Evolutionary conservation across 2,888 invertebrate species (phyloP), one percentile per base, ranked within the genome.

Genomic region (Melangyna quadrimaculata): DNA sequence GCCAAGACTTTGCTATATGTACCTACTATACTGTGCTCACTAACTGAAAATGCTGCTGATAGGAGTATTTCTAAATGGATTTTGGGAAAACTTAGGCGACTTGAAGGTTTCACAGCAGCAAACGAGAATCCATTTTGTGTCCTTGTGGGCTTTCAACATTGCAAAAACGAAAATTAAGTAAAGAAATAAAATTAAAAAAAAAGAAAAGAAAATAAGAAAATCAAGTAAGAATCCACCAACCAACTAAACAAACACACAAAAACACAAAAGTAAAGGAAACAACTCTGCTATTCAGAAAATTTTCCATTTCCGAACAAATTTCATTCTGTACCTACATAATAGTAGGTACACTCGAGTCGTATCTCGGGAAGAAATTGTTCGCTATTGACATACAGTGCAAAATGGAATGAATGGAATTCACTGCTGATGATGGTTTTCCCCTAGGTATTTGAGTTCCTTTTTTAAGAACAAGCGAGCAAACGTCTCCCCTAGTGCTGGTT

Each of bases 251-350:
- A 43, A 78, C 61, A 59, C n/a, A 82, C 45, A 78, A 59, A 83
- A 61, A 65, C 57, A 79, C 78, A 71, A 75, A 80, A 75, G 59
- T 48, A 37, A 32, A 75, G 83, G 77, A 86, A 86, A 81, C 77
- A 81, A 81, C 57, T 67, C 48, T 70, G 81, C 80, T 86, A 86
- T 86, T 86, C 86, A 86, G 72, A 86, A 81, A 86, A 86, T 73
- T 77, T 78, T 81, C 86, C 77, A 81, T 78, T 86, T 86, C 86
- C 86, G 73, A 81, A 70, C 81, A 63, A 86, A 81, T 77, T 86
- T 73, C 63, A 65, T 77, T 61, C 69, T 57, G 24, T 32, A 67
- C 48, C 53, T 51, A n/a, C n/a, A n/a, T n/a, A n/a, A n/a, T n/a
- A n/a, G n/a, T n/a, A n/a, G n/a, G n/a, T n/a, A n/a, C n/a, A n/a